Evolutionary conservation across 1,140 invertebrate genomes (phyloP).

Genomic region (Drosophila erecta): DNA sequence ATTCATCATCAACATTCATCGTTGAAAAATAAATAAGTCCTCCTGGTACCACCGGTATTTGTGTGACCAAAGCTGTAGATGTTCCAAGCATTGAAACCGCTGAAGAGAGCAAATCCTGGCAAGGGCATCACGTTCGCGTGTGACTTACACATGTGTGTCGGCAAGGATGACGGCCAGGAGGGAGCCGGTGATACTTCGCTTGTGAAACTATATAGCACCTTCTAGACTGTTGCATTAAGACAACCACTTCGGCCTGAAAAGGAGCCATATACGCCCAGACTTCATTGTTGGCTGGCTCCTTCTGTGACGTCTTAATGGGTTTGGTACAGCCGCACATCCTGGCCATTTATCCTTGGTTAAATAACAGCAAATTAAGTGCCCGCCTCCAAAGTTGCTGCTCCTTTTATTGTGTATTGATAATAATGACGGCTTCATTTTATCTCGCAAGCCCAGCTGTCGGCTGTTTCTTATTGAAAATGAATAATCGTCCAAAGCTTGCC

Average conservation of each 20-base stretch:
- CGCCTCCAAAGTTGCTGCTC: conserved; percentile 47
- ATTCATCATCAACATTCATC: no score
- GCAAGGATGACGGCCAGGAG: conserved; percentile 36
- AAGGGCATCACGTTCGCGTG: conserved; percentile 64
- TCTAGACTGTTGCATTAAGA: conserved; percentile 45
- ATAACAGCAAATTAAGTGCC: conserved; percentile 75
- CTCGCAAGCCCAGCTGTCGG: conserved; percentile 54
- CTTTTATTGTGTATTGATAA: conserved; percentile 74
- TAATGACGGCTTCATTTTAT: conserved; percentile 71
- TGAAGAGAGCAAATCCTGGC: background rate
- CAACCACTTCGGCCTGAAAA: conserved; percentile 11
- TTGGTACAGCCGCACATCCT: conserved; percentile 57
- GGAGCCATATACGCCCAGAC: conserved; percentile 43
- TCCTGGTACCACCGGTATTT: no score
- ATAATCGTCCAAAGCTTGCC: no score
- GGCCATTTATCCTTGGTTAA: conserved; percentile 74
- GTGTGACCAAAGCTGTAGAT: no score
- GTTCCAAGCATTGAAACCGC: no score
- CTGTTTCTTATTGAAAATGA: conserved; percentile 26
- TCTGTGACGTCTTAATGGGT: conserved; percentile 45
- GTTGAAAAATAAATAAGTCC: no score
- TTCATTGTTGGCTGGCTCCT: conserved; percentile 23
- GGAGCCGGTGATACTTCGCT: background rate
- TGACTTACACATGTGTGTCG: conserved; percentile 27
- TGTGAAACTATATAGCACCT: conserved; percentile 75